Base-by-base conservation (phyloP, 2,797 vertebrate genomes). In the Girardinus metallicus region DNA sequence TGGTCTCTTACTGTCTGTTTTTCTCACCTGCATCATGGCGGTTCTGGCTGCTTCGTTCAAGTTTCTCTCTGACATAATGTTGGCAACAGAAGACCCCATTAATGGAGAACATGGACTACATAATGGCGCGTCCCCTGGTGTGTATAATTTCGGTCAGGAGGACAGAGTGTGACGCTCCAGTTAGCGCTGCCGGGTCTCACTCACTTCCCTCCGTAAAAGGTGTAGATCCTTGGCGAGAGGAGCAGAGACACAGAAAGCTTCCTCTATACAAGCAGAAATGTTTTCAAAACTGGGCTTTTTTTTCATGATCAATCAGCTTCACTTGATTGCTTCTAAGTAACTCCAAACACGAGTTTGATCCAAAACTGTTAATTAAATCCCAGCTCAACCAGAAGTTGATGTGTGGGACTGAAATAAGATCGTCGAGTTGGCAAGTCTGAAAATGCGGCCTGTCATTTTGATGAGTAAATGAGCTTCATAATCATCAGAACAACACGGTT, bases 91-190 rank as follows among this genome's bases (percentile, higher is more conserved):
- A 51, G 49, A 36, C 11, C 51, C 34, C 29, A 73, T 78, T 71
- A 78, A 70, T 73, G 3, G 15, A 71, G 43, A 31, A 44, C 75
- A 64, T 8, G 7, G 60, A 41, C 44, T 68, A 76, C 49, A 79
- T 68, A 55, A 41, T 57, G 6, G 26, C 11, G 62, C 26, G 12
- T 75, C 44, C 73, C 73, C 73, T 60, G 18, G 73, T 64, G 57
- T 70, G 43, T 41, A 10, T 43, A 31, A 73, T 73, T 53, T 75
- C 11, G 41, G 78, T 79, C 60, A 62, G 51, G 21, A 77, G 47
- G 64, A 26, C 74, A 39, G 73, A 66, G 39, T 23, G 36, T 53
- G 62, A 53, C 64, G 73, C 12, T 23, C 36, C 12, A 23, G 15
- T 41, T 39, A 39, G 62, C 72, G 21, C 73, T 13, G 31, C 62